A percentile compares a stretch with the other conserved stretches of the same genome.
Conservation (phyloP, 1,140 invertebrate genomes). For the Dendrolimus punctatus region DNA sequence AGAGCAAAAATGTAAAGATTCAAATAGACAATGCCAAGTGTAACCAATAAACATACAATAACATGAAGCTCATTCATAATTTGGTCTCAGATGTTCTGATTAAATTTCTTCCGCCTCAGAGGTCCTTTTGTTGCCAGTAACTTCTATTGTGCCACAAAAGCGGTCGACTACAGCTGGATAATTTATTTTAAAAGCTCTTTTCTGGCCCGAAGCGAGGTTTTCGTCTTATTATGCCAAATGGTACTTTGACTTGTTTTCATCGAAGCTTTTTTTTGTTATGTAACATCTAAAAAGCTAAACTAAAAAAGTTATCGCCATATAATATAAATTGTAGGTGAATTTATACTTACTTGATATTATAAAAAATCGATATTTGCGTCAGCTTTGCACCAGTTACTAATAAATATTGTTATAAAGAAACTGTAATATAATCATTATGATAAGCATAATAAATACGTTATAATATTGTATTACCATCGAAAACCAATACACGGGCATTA, state of each 20-base stretch:
- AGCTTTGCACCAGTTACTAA: too few relatives aligned
- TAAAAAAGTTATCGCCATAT: too few relatives aligned
- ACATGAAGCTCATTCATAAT: constrained; percentile 23
- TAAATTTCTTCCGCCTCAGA: constrained; percentile 28
- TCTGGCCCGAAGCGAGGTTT: constrained; percentile 8
- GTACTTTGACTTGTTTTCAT: constrained; percentile 18
- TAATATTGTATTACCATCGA: constrained; percentile 3
- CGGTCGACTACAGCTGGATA: constrained; percentile 20
- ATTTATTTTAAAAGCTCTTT: constrained; percentile 24
- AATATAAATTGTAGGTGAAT: too few relatives aligned
- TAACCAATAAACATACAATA: not conserved
- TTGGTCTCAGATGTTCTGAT: constrained; percentile 29
- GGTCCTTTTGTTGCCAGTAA: constrained; percentile 25
- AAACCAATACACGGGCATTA: constrained; percentile 6
- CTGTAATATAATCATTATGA: constrained; percentile 2
- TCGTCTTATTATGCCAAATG: constrained; percentile 13
- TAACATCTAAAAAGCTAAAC: too few relatives aligned
- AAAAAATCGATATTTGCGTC: too few relatives aligned
- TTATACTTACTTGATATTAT: too few relatives aligned
- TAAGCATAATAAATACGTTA: constrained; percentile 3
- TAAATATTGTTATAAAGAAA: too few relatives aligned
- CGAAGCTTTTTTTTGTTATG: not conserved
- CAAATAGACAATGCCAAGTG: too few relatives aligned
- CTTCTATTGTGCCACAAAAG: constrained; percentile 29
- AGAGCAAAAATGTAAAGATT: too few relatives aligned